These are phyloP conservation scores for Euura saliciscinereae DNA, from an alignment of 1,140 invertebrate genomes.

Conservation along the genomic window DNA sequence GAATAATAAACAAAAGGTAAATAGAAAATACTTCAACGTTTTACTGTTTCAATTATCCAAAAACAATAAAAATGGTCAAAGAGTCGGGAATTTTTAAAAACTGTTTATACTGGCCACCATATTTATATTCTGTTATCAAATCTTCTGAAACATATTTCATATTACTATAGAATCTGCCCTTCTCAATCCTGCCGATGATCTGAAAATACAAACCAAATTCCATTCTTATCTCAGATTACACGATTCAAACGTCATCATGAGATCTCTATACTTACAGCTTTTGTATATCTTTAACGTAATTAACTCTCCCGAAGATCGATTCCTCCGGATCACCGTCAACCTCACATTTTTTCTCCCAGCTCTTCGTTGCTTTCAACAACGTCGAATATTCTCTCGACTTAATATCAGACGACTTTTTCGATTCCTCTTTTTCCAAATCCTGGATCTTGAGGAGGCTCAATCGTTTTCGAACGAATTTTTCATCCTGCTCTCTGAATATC, in stretches of 20 bases:
- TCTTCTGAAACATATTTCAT: no score
- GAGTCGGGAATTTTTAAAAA: no score
- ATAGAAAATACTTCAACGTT: constrained; percentile 46
- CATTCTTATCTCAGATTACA: no score
- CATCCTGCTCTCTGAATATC: constrained; percentile 43
- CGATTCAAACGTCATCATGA: no score
- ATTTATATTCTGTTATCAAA: no score
- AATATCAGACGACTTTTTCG: constrained; percentile 12
- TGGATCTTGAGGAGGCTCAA: constrained; percentile 7
- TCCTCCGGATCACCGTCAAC: background rate
- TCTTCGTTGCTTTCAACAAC: constrained; percentile 45
- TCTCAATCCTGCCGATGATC: no score
- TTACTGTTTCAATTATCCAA: no score
- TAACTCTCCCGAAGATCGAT: constrained; percentile 6
- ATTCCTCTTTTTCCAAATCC: constrained; percentile 5
- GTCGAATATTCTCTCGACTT: constrained; percentile 22
- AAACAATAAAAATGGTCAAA: no score
- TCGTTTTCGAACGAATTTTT: constrained; percentile 29
- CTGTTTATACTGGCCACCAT: no score
- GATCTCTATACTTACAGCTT: constrained; percentile 38
- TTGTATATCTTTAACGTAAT: constrained; percentile 53
- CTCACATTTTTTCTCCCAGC: constrained; percentile 34
- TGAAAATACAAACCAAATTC: no score
- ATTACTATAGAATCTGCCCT: no score
- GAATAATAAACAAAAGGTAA: constrained; percentile 42